A percentile compares a stretch with the other conserved stretches of the same genome.
phyloP scores from a whole-genome alignment of 37 sponge, comb jelly and placozoan genomes.

The Axinella damicornis region DNA sequence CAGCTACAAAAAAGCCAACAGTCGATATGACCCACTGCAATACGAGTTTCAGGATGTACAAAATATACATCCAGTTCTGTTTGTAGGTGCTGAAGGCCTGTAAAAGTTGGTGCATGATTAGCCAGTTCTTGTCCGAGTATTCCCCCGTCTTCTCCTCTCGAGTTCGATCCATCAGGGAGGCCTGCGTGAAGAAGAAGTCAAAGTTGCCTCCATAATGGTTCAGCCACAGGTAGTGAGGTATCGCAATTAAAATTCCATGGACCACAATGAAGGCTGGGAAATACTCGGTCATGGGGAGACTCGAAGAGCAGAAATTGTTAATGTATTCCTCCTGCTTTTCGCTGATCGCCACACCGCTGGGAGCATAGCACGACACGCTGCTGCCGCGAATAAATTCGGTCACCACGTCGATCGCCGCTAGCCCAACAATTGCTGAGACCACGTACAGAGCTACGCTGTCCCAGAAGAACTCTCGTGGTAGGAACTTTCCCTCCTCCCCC shows the following conservation, averaged over 20 bases:
- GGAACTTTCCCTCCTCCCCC: neutral
- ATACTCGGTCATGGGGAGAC: constrained; percentile 17
- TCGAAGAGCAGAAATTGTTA: constrained; percentile 15
- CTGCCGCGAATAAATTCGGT: constrained; percentile 39
- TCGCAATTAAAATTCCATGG: neutral
- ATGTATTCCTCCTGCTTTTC: constrained; percentile 13
- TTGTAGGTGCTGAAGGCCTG: neutral
- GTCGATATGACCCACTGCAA: constrained; percentile 1
- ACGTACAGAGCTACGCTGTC: constrained; percentile 43
- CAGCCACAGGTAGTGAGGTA: constrained; percentile 35
- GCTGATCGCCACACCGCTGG: neutral
- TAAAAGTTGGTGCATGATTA: neutral
- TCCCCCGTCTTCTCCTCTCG: constrained; percentile 43
- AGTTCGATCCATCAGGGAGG: neutral
- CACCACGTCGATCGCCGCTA: constrained; percentile 24
- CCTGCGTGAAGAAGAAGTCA: constrained; percentile 25
- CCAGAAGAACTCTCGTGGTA: constrained; percentile 45
- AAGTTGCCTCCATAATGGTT: constrained; percentile 12
- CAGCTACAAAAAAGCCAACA: neutral
- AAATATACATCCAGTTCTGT: neutral
- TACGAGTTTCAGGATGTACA: constrained; percentile 3
- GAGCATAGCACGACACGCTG: constrained; percentile 8
- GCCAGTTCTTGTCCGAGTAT: constrained; percentile 14
- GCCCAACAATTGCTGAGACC: constrained; percentile 39
- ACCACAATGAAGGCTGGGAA: constrained; percentile 21